Base-by-base conservation (phyloP, 2,113 vertebrate species). In the Rhodinocichla rosea region DNA sequence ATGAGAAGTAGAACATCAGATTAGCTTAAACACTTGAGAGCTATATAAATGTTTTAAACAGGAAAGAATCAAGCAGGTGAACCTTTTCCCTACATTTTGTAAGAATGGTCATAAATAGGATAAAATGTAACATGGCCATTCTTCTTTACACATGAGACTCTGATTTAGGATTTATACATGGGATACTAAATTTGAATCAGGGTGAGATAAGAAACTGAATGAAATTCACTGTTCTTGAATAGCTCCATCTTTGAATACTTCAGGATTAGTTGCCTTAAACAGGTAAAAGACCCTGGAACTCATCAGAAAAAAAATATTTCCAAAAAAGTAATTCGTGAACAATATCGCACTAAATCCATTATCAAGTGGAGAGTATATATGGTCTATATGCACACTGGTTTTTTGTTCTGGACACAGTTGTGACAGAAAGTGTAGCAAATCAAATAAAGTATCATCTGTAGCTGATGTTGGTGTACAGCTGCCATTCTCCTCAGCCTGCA, bases 1-100 rank as follows among this genome's bases (percentile, higher is more conserved):
- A 94, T 70, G 78, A 96, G 73, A 92, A 95, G 87, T 95, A 87
- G 75, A 94, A 81, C 55, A 55, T 74, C 56, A 55, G 82, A 95
- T 90, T 83, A 44, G 60, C 55, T 79, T 82, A 76, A 95, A 96
- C 65, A 28, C 50, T 59, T 76, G 56, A 93, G 18, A 90, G 49
- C 47, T 80, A 55, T 87, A 83, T 59, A 85, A 94, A 94, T 49
- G 45, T 79, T 87, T 69, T 76, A 87, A 87, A 90, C 39, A 80
- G 59, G 17, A 63, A 94, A 95, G 27, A 90, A 37, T 57, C 67
- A 92, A 83, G 52, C 0, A 9, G 45, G 23, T 32, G 28, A 95
- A 90, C 64, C 70, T 68, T 76, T 77, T 22, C 39, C 62, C 50
- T 73, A 45, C 84, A 69, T 74, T 93, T 44, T 88, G 71, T 67